These are phyloP conservation scores for Brachypodius melanocephalos DNA, from an alignment of 2,113 vertebrate genomes.

Conservation along the genomic window DNA sequence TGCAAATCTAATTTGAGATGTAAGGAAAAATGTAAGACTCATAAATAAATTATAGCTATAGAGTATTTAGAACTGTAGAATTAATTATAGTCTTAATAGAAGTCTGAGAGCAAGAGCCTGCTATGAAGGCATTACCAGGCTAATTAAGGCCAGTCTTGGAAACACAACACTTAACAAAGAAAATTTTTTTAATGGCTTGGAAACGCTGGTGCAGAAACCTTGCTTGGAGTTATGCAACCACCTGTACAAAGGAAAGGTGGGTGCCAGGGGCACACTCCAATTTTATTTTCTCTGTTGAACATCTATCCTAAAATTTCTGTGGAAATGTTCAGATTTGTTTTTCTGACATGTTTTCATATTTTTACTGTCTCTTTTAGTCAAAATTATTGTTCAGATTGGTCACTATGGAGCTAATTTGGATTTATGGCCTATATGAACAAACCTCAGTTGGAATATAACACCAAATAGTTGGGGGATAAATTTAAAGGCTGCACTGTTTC, in stretches of 20 bases:
- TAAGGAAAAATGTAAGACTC: conserved; percentile 7
- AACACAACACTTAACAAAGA: background rate
- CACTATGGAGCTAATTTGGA: background rate
- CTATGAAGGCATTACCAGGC: conserved; percentile 15
- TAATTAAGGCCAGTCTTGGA: conserved; percentile 22
- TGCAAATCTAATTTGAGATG: conserved; percentile 39
- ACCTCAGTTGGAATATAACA: background rate
- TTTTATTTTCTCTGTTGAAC: background rate
- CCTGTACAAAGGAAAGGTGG: background rate
- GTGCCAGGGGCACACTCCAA: background rate
- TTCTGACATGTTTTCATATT: background rate
- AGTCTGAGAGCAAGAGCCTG: background rate
- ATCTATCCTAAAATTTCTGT: background rate
- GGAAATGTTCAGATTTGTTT: background rate
- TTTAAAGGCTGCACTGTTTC: background rate
- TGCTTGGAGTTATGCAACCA: background rate
- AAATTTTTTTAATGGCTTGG: background rate
- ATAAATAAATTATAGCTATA: conserved; percentile 56
- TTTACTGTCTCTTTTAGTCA: background rate
- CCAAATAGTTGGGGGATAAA: background rate
- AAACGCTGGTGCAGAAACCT: background rate
- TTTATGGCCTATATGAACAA: background rate
- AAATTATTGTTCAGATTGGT: background rate
- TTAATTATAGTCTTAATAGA: conserved; percentile 59
- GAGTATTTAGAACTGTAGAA: conserved; percentile 39